A percentile compares a stretch with the other conserved stretches of the same genome.
Conservation (phyloP, 2,888 invertebrate species). For the Orthosia gothica region DNA sequence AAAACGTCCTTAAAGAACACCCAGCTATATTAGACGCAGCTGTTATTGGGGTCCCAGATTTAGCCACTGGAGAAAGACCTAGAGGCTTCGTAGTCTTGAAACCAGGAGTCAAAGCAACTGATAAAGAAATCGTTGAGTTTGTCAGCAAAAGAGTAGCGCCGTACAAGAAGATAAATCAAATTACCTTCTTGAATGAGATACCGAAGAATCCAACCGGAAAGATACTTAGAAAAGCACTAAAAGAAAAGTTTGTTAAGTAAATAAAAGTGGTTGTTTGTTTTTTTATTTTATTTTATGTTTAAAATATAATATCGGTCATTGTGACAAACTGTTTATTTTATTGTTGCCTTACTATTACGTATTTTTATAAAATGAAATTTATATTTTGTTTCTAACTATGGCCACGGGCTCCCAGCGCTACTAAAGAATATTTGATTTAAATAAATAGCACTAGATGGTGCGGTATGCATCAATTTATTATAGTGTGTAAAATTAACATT, state of each 20-base stretch:
- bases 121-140: slow-evolving; percentile 92
- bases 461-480: no score
- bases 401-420: no score
- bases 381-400: no score
- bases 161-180: slow-evolving; percentile 94
- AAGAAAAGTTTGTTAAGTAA: slow-evolving; percentile 74
- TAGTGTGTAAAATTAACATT: no score
- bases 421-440: no score
- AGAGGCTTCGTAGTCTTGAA: slow-evolving; percentile 94
- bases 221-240: slow-evolving; percentile 93
- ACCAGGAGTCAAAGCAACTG: slow-evolving; percentile 81
- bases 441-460: no score
- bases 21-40: slow-evolving; percentile 95
- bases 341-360: no score
- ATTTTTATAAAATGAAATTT: no score
- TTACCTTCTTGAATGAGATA: slow-evolving; percentile 93
- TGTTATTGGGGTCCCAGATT: slow-evolving; percentile 95
- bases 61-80: slow-evolving; percentile 94
- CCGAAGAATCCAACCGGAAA: slow-evolving; percentile 96
- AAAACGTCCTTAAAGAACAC: slow-evolving; percentile 94
- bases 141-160: slow-evolving; percentile 93
- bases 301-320: no score
- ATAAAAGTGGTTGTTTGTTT: slow-evolving; percentile 11
- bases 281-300: not conserved
- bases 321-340: no score